Percentiles rank a stretch among this genome's conserved stretches.
These are phyloP conservation scores for Neoarius graeffei DNA, from an alignment of 2,113 vertebrate species.

Conservation along the genomic window DNA sequence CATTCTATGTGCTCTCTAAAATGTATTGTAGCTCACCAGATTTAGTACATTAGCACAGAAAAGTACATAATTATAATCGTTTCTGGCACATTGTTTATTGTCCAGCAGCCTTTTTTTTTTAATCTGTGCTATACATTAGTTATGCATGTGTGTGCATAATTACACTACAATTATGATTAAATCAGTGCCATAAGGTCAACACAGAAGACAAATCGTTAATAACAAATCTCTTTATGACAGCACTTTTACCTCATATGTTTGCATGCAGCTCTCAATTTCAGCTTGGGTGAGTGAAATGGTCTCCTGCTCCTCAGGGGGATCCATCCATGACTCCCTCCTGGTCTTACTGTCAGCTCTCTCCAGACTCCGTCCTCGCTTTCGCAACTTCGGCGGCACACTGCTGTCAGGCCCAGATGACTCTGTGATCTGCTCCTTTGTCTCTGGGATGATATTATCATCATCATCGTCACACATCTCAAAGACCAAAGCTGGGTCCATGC, in stretches of 20 bases:
- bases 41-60: not conserved
- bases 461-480: constrained; percentile 89
- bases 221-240: not conserved
- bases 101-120: too few species aligned
- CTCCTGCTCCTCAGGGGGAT: constrained; percentile 84
- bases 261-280: constrained; percentile 97
- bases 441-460: constrained; percentile 77
- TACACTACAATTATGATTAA: not conserved
- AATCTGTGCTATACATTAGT: not conserved
- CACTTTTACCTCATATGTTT: constrained; percentile 84
- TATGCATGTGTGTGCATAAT: not conserved
- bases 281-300: constrained; percentile 85
- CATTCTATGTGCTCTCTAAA: too few species aligned
- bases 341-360: constrained; percentile 72
- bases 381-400: constrained; percentile 57
- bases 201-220: not conserved
- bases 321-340: constrained; percentile 88
- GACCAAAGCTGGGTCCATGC: constrained; percentile 83
- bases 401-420: constrained; percentile 54
- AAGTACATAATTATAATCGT: not conserved
- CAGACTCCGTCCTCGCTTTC: constrained; percentile 63
- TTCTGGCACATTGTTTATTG: not conserved
- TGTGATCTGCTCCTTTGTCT: constrained; percentile 64
- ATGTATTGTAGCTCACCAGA: not conserved
- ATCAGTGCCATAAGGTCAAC: not conserved